Evolutionary conservation across 2,797 vertebrate genomes (phyloP).

Genomic region (Euphonia xanthogaster): DNA sequence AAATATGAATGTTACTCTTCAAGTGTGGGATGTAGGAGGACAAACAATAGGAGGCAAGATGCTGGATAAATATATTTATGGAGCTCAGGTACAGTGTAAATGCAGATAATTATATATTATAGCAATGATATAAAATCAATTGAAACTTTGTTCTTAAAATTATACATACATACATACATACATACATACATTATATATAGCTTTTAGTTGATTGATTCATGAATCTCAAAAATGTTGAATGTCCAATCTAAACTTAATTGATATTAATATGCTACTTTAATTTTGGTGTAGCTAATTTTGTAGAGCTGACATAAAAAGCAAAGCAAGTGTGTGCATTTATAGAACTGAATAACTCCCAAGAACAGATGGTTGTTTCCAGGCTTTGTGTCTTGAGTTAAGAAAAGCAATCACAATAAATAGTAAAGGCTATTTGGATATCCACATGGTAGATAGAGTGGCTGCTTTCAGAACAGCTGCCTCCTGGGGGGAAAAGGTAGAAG

Average conservation of each 20-base stretch:
- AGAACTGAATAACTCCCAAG: constrained; percentile 25
- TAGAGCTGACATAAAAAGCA: constrained; percentile 21
- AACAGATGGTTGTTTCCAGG: constrained; percentile 67
- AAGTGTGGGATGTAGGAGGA: constrained; percentile 98
- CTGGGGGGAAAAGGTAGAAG: constrained; percentile 59
- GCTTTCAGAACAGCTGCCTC: constrained; percentile 70
- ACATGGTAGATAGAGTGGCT: constrained; percentile 60
- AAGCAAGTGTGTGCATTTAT: constrained; percentile 12
- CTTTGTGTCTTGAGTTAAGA: constrained; percentile 67
- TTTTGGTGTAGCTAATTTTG: constrained; percentile 28
- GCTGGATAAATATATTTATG: constrained; percentile 99
- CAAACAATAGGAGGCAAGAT: constrained; percentile 98
- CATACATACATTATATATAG: background rate
- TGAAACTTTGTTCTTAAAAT: background rate
- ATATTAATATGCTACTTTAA: background rate
- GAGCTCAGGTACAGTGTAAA: constrained; percentile 84
- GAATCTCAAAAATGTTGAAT: background rate
- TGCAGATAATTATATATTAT: background rate
- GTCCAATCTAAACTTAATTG: background rate
- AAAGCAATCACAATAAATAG: constrained; percentile 66
- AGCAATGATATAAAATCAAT: background rate
- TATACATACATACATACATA: background rate
- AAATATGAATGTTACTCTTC: constrained; percentile 94
- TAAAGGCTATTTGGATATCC: constrained; percentile 66
- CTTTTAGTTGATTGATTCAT: background rate